Percentiles rank a stretch among this genome's conserved stretches.
phyloP scores from a whole-genome alignment of 2,113 vertebrate species.

The Scolopax mira region DNA sequence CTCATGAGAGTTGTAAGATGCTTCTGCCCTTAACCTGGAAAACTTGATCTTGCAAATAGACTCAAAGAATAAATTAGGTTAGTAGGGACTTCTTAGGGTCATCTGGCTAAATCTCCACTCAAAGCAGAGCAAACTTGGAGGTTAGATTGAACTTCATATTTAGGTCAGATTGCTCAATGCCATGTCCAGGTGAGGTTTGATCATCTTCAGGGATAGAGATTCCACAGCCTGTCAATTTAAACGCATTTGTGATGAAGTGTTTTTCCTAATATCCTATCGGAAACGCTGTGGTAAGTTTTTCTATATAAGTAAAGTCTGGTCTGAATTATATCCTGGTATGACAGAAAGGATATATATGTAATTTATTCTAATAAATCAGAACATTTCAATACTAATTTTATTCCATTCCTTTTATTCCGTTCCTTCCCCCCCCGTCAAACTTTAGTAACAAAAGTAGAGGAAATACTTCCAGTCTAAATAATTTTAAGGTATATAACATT shows the following conservation, averaged over 20 bases:
- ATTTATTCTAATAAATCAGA: slow-evolving; percentile 7
- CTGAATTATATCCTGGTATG: neutral
- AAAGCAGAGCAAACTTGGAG: neutral
- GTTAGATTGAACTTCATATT: neutral
- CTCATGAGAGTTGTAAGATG: neutral
- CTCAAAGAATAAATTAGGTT: neutral
- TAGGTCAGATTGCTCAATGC: neutral
- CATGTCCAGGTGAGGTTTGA: neutral
- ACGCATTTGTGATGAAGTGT: neutral
- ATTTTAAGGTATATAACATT: neutral
- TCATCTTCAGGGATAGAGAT: neutral
- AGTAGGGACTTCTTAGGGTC: neutral
- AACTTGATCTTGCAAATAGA: slow-evolving; percentile 29
- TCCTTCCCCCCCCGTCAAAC: neutral
- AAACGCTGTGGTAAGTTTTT: neutral
- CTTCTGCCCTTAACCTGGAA: slow-evolving; percentile 25
- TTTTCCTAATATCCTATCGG: accelerated
- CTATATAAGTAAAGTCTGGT: neutral
- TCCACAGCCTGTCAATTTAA: neutral
- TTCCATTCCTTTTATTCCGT: neutral
- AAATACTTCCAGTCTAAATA: neutral
- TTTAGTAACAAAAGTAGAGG: neutral
- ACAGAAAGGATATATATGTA: neutral
- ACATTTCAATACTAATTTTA: neutral
- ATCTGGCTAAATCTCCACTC: neutral